Conservation (phyloP, 2,797 vertebrate species). For the Etheostoma nigrum region DNA sequence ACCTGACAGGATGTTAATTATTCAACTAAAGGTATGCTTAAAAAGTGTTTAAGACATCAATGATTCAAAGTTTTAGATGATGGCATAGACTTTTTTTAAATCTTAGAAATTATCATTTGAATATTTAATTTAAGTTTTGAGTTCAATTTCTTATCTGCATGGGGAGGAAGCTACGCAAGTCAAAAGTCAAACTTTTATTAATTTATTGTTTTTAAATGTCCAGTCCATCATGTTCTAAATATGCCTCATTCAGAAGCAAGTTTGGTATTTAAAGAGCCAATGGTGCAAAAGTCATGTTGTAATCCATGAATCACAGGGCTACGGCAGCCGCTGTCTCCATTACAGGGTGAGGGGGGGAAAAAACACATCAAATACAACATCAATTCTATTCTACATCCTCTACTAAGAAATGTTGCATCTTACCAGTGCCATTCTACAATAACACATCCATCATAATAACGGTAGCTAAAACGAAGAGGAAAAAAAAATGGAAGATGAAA, state of each 20-base stretch:
- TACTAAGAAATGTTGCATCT: slow-evolving; percentile 71
- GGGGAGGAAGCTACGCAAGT: not conserved
- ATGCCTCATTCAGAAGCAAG: not conserved
- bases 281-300: slow-evolving; percentile 33
- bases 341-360: slow-evolving; percentile 18
- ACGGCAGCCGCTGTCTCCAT: slow-evolving; percentile 51
- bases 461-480: slow-evolving; percentile 78
- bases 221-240: slow-evolving; percentile 27
- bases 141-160: slow-evolving; percentile 35
- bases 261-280: slow-evolving; percentile 35
- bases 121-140: slow-evolving; percentile 27
- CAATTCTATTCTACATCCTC: slow-evolving; percentile 62
- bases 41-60: slow-evolving; percentile 58
- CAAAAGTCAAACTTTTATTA: slow-evolving; percentile 10
- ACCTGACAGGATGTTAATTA: slow-evolving; percentile 52
- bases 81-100: slow-evolving; percentile 14
- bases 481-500: slow-evolving; percentile 56
- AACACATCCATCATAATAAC: slow-evolving; percentile 84
- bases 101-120: slow-evolving; percentile 44
- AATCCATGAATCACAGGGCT: slow-evolving; percentile 57
- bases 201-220: not conserved
- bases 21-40: slow-evolving; percentile 56
- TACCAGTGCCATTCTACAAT: slow-evolving; percentile 85
- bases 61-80: slow-evolving; percentile 37
- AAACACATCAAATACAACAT: slow-evolving; percentile 75